Percentiles rank a stretch among this genome's conserved stretches.
Conservation (phyloP, 2,888 invertebrate species). For the Clistopyga incitator region DNA sequence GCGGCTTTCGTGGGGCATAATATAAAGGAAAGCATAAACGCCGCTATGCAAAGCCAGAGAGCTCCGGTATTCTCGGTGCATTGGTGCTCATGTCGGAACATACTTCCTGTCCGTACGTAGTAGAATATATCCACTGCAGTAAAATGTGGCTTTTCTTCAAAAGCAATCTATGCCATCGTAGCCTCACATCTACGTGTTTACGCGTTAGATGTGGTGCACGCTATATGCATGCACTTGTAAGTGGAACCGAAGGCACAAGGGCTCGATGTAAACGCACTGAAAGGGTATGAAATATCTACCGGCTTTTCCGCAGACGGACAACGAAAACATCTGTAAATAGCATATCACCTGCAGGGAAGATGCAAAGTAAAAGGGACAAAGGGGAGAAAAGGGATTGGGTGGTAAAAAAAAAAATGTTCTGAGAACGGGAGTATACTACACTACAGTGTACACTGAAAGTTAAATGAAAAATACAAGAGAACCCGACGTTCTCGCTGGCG, state of each 20-base stretch:
- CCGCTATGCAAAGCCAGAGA: slow-evolving; percentile 41
- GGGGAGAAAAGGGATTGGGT: no score
- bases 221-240: slow-evolving; percentile 54
- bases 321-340: not conserved
- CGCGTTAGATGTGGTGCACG: slow-evolving; percentile 1
- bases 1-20: slow-evolving; percentile 49
- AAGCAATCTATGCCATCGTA: slow-evolving; percentile 49
- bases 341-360: not conserved
- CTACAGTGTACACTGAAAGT: not conserved
- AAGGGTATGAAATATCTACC: not conserved
- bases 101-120: not conserved
- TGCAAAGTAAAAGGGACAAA: not conserved
- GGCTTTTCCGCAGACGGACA: slow-evolving; percentile 4
- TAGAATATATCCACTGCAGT: slow-evolving; percentile 7
- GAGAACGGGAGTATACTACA: no score
- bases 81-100: not conserved
- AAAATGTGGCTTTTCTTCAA: slow-evolving; percentile 49
- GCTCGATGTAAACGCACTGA: slow-evolving; percentile 25
- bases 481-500: not conserved
- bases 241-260: slow-evolving; percentile 22
- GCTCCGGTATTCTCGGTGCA: slow-evolving; percentile 32
- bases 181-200: not conserved
- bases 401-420: no score
- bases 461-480: not conserved
- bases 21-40: slow-evolving; percentile 52